Base-by-base conservation (phyloP, 2,113 vertebrate genomes). In the Pachyramphus minor region DNA sequence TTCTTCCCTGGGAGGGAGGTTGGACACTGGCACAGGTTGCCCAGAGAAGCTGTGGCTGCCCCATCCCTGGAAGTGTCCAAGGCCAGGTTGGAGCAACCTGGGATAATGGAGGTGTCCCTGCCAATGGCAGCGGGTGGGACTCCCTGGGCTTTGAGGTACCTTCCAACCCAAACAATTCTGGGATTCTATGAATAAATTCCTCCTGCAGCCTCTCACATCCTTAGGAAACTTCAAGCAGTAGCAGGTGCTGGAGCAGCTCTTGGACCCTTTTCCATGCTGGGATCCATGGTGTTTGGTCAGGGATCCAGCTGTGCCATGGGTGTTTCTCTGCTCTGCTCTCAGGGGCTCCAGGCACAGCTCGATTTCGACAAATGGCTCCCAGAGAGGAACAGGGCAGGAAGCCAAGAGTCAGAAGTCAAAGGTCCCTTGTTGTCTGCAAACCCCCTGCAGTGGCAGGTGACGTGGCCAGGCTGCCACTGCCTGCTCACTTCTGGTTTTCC, bases 351-450 rank as follows among this genome's bases (percentile, higher is more conserved):
- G 77, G 92, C 81, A 66, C 64, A 27, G 55, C 87, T 64, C 13
- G 16, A 13, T 71, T 72, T 85, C 0, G 0, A 0, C 74, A 62
- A 55, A 52, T 0, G 0, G 23, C 73, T 49, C 64, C 0, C 0
- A 31, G 31, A 49, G 39, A 75, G 33, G 33, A 85, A 14, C 58
- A n/a, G 62, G 44, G 44, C 63, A 72, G 75, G 58, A 64, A 53
- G 71, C 69, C 60, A 42, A 3, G 66, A 74, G n/a, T 45, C 81
- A 71, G 59, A 31, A 89, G 82, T 49, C 86, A 67, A 55, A 90
- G 67, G 47, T 82, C 58, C 11, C 33, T 67, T 75, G 14, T 81
- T 56, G 52, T 41, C 75, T 81, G 62, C n/a, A 21, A 9, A 19
- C 33, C 12, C 60, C 14, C 68, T 62, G 42, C 25, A 19, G 74